Percentiles rank a stretch among this genome's conserved stretches.
Evolutionary conservation across 2,113 vertebrate genomes (phyloP).

Genomic region (Lontra canadensis): DNA sequence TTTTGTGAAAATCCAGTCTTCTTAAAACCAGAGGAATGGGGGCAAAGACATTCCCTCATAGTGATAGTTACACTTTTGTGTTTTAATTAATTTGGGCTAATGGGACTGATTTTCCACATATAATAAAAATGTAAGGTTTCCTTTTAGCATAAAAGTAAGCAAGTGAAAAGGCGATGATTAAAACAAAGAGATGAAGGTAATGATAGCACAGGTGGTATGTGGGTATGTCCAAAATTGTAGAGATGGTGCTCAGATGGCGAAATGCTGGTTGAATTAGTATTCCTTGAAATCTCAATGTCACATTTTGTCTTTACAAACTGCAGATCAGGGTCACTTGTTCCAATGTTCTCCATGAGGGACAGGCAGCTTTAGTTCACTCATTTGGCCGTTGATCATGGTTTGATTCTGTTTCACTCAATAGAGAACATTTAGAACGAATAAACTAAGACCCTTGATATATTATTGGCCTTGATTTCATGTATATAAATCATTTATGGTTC

Average conservation of each 20-base stretch:
- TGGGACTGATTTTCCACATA: neutral
- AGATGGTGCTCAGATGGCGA: neutral
- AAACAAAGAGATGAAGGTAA: neutral
- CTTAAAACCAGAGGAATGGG: neutral
- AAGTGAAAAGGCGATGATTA: neutral
- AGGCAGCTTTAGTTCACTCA: neutral
- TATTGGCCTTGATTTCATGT: constrained; percentile 37
- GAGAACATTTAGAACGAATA: constrained; percentile 5
- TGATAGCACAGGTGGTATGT: neutral
- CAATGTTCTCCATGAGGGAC: fast-evolving
- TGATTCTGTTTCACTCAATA: constrained; percentile 33
- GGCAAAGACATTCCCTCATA: neutral
- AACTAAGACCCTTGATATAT: neutral
- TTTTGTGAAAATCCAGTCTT: neutral
- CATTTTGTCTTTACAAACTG: neutral
- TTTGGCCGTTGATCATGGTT: neutral
- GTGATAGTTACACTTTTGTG: neutral
- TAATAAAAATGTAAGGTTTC: neutral
- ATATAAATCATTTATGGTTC: constrained; percentile 54
- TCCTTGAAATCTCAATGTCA: neutral
- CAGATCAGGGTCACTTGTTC: neutral
- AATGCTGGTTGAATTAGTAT: neutral
- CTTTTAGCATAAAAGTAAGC: neutral
- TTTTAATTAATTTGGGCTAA: neutral
- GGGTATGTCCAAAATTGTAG: neutral